Conservation (phyloP, 2,113 vertebrate genomes). For the Alces alces region DNA sequence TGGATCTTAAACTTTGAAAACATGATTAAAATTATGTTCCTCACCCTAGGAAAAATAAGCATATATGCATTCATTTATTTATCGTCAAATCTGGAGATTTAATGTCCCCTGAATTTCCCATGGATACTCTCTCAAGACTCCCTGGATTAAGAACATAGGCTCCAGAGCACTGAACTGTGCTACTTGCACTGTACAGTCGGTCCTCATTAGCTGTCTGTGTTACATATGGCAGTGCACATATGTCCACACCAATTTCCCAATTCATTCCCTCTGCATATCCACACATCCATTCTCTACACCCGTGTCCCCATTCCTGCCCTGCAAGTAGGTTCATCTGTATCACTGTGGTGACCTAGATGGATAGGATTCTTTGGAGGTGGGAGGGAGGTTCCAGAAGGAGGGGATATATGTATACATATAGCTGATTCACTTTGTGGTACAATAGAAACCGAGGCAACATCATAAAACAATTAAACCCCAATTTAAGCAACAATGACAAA, state of each 20-base stretch:
- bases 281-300: not conserved
- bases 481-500: not conserved
- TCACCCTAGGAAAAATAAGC: not conserved
- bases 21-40: not conserved
- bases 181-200: fast-evolving
- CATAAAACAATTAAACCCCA: not conserved
- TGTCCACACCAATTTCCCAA: fast-evolving
- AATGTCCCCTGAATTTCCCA: not conserved
- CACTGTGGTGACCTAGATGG: not conserved
- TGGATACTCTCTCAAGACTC: not conserved
- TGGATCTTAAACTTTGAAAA: not conserved
- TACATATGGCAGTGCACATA: not conserved
- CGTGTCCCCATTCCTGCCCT: not conserved
- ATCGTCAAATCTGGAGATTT: not conserved
- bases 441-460: not conserved
- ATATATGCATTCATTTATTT: not conserved
- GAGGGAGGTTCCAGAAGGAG: not conserved
- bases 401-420: not conserved
- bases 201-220: not conserved
- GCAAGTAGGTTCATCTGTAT: not conserved
- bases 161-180: not conserved
- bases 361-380: not conserved
- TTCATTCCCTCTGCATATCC: not conserved
- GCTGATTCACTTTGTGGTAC: not conserved
- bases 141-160: not conserved